phyloP scores from a whole-genome alignment of 2,797 vertebrate genomes.

The Monodelphis domestica region DNA sequence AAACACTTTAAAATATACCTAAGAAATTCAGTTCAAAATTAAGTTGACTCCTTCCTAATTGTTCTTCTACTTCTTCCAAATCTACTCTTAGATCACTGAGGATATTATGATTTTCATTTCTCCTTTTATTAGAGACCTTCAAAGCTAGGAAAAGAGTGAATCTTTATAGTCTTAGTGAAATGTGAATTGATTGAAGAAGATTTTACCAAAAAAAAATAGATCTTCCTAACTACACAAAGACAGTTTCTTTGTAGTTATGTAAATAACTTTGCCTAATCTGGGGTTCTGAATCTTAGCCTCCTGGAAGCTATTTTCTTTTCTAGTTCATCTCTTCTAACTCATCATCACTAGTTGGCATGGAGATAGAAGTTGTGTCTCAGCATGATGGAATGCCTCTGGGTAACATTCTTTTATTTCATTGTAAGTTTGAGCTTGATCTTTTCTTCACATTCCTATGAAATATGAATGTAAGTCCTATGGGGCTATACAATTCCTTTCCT shows the following conservation, averaged over 20 bases:
- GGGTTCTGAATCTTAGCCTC: neutral
- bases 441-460: neutral
- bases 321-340: conserved; percentile 23
- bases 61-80: neutral
- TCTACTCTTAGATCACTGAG: neutral
- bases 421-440: neutral
- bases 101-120: neutral
- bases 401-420: neutral
- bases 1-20: conserved; percentile 8
- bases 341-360: neutral
- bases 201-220: neutral
- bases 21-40: neutral
- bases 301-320: neutral
- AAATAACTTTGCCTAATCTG: conserved; percentile 28
- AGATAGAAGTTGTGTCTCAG: neutral
- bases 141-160: neutral
- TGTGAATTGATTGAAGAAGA: neutral
- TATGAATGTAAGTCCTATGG: neutral
- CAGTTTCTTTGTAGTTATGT: neutral
- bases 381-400: neutral
- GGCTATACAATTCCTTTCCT: neutral
- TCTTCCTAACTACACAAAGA: neutral
- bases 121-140: neutral
- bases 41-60: neutral
- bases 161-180: neutral